Evolutionary conservation across 1,140 invertebrate species (phyloP), one percentile per base, ranked within the genome.

Genomic region (Rhopalosiphum padi): DNA sequence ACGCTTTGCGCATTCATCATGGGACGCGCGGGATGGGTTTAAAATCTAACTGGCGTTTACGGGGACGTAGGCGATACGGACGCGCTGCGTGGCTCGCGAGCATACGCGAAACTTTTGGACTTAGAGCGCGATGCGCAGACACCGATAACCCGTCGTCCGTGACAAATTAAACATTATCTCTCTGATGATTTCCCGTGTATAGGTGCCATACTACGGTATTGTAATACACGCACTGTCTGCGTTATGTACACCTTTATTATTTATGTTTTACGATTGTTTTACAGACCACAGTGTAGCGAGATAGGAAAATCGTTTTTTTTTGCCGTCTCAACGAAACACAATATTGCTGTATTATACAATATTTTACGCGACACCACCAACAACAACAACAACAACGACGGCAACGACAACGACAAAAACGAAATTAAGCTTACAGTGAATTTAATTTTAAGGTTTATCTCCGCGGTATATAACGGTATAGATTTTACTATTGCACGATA

Each of bases 191-290:
- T n/a, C 60, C 30, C n/a, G n/a, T 18, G 1, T 37, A 37, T 18
- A 48, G 15, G 48, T 51, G 15, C 15, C 15, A 51, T 51, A 18
- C 48, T 51, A 18, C 48, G 15, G 15, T 51, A 18, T 51, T 51
- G 15, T 51, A 51, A 41, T 41, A 41, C 3, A 3, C 41, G 2
- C 15, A 18, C 15, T 51, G 48, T 51, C 2, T 0, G 48, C 48
- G 4, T 51, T 51, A 46, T 46, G 11, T 41, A 51, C 11, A 51
- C 48, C 1, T 51, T 4, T 4, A 21, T 51, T 68, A 30, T 77
- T 77, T 77, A 15, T 77, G n/a, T 77, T 77, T n/a, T 77, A 77
- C 30, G 60, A 77, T 77, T 77, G 60, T 77, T 77, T 77, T n/a
- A n/a, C 60, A 18, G 18, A 18, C 60, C 60, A 7, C 3, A 30